These are phyloP conservation scores for Drosophila austrosaltans DNA, from an alignment of 2,888 invertebrate species.

Conservation along the genomic window DNA sequence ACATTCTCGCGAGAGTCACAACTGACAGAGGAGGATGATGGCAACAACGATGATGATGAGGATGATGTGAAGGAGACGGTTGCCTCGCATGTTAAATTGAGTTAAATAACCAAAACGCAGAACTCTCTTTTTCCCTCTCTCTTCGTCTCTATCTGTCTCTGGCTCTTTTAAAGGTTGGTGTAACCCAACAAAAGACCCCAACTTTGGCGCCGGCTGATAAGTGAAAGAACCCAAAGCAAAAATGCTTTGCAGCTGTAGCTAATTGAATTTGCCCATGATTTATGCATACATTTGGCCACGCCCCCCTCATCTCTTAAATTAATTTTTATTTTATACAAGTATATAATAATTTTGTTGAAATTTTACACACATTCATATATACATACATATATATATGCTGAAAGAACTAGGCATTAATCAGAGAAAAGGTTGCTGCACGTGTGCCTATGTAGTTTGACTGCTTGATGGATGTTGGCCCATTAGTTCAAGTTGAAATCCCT, in stretches of 20 bases:
- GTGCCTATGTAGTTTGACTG: constrained; percentile 47
- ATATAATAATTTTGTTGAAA: constrained; percentile 3
- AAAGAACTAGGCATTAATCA: constrained; percentile 50
- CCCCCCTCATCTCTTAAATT: neutral
- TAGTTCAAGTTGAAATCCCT: constrained; percentile 47
- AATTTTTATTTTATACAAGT: neutral
- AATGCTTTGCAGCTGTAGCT: constrained; percentile 29
- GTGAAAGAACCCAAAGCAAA: constrained; percentile 3
- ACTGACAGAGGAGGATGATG: constrained; percentile 28
- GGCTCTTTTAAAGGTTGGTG: constrained; percentile 5
- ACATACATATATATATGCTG: neutral
- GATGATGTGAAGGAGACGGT: constrained; percentile 15
- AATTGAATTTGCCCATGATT: constrained; percentile 58
- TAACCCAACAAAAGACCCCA: neutral
- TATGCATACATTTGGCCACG: constrained; percentile 35
- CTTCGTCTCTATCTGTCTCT: too few species aligned
- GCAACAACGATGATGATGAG: constrained; percentile 5
- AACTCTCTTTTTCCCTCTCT: neutral
- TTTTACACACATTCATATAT: neutral
- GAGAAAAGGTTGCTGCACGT: constrained; percentile 38
- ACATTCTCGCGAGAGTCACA: constrained; percentile 38
- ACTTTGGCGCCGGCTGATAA: neutral
- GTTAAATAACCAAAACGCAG: constrained; percentile 31
- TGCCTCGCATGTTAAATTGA: constrained; percentile 52
- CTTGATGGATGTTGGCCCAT: constrained; percentile 45